Base-by-base conservation (phyloP, 2,113 vertebrate genomes). In the Salminus brasiliensis region DNA sequence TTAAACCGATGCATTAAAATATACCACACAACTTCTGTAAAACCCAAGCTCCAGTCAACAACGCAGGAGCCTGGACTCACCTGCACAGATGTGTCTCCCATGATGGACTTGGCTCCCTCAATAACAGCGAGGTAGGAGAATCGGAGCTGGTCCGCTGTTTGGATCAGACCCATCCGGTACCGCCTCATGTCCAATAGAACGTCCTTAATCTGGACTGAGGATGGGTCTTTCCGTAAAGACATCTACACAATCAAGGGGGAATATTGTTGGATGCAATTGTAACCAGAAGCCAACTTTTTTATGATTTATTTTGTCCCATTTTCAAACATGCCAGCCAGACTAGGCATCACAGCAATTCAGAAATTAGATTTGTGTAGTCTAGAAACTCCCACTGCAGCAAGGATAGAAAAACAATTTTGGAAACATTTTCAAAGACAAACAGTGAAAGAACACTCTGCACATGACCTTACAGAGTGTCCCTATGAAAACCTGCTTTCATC, bases 61-160 rank as follows among this genome's bases (percentile, higher is more conserved):
- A n/a, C n/a, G n/a, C n/a, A n/a, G n/a, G n/a, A n/a, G 23, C 36
- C 21, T n/a, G 36, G 25, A 43, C 39, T 53, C 45, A 94, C 97
- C 94, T 98, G 97, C 86, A 97, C 92, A 0, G 96, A 96, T 0
- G 93, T 85, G 59, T 98, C 96, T 55, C 96, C 98, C 91, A 94
- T 95, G 81, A 98, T 97, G 91, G 95, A 96, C 77, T 95, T 97
- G 82, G 97, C 96, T 21, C 97, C 98, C 85, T 98, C 97, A 0
- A 96, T 97, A 67, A 99, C 95, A 25, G 98, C 97, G 0, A 99
- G 82, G 90, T 99, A 99, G 83, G 98, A 99, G 89, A 99, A 99
- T 0, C 98, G 95, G 27, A 99, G 95, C 85, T 99, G 98, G 80
- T 98, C 97, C 0, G 97, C 95, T 0, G 98, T 99, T 89, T 99